Evolutionary conservation across 2,113 vertebrate genomes (phyloP), one percentile per base, ranked within the genome.

Genomic region (Mastomys coucha): DNA sequence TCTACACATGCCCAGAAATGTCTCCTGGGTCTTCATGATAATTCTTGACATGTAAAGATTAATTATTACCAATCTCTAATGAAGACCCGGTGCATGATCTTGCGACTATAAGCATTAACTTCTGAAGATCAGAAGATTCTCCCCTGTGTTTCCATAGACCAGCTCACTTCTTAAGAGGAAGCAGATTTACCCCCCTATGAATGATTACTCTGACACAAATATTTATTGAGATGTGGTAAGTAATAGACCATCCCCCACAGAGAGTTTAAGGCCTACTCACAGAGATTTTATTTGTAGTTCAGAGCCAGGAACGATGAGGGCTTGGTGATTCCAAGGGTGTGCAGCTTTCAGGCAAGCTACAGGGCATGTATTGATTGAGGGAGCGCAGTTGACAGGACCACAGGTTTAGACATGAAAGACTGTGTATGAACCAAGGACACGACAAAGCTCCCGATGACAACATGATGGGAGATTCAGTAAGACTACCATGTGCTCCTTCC

Each of bases 31-130:
- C 70, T n/a, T 10, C 92, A 51, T 12, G 20, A 26, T 45, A 14
- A 65, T 70, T 92, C 67, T 51, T 84, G 60, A 78, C 80, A 49
- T 11, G 5, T 5, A 58, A 78, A 58, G 56, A 7, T 16, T 63
- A 70, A 77, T 94, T 51, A 49, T 76, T 86, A 91, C 80, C 87
- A 58, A 77, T 33, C 28, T 82, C 58, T 78, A 82, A 82, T 63
- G 72, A 94, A 94, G 28, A 89, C 56, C 45, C 13, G 45, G 91
- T 81, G 65, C 90, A 76, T 78, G 70, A 86, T 85, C 63, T 81
- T 78, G 22, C 78, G 91, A 75, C n/a, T 53, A 51, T 1, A n/a
- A 89, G 58, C 60, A 20, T 45, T 70, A 90, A 45, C 53, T 86
- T 56, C 45, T 78, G 14, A 22, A 88, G 20, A 70, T 70, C 49